These are phyloP conservation scores for Onychomys leucogaster DNA, from an alignment of 2,797 vertebrate species.

Conservation along the genomic window DNA sequence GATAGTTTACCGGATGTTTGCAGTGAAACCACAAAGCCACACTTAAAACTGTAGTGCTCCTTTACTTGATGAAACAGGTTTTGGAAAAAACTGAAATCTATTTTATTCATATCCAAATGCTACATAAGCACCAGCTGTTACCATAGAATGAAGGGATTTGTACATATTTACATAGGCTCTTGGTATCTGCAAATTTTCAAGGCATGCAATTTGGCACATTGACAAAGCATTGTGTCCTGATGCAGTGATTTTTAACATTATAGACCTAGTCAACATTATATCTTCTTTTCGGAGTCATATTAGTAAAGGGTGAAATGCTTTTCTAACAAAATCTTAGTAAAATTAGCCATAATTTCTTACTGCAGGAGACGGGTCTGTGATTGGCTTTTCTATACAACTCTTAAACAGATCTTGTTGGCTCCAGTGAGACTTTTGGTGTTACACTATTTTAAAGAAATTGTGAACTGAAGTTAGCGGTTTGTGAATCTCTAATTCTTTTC, in stretches of 20 bases:
- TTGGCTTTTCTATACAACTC: background rate
- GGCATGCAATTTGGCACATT: background rate
- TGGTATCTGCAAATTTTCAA: constrained; percentile 6
- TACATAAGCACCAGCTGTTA: background rate
- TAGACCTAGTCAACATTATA: background rate
- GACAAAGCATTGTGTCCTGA: background rate
- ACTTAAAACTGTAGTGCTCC: background rate
- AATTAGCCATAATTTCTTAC: constrained; percentile 32
- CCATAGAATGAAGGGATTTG: background rate
- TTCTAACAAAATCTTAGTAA: constrained; percentile 30
- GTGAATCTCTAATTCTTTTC: background rate
- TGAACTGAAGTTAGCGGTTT: constrained; percentile 11
- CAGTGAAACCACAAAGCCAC: background rate
- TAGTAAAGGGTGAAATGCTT: background rate
- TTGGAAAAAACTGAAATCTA: constrained; percentile 16
- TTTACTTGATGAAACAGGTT: constrained; percentile 33
- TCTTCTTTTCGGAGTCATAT: constrained; percentile 27
- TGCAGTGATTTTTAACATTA: background rate
- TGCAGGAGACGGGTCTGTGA: background rate
- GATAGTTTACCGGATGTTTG: background rate
- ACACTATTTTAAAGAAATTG: constrained; percentile 43
- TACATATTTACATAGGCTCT: background rate
- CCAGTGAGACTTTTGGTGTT: constrained; percentile 10
- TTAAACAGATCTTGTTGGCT: background rate
- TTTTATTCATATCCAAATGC: constrained; percentile 1